Percentiles rank a stretch among this genome's conserved stretches.
Evolutionary conservation across 2,888 invertebrate genomes (phyloP).

Genomic region (Didymodactylos carnosus): DNA sequence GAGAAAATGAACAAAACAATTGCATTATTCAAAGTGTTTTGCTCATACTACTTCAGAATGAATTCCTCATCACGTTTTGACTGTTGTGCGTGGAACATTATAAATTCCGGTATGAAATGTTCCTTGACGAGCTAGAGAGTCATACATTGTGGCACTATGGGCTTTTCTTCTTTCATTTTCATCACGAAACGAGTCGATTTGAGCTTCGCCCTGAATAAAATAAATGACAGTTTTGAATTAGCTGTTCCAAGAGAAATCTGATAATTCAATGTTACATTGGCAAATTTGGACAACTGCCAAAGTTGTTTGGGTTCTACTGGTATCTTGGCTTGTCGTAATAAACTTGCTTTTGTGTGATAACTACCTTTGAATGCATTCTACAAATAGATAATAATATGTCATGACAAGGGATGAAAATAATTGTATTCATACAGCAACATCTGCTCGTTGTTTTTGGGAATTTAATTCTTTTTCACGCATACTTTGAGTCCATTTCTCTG

Average conservation of each 20-base stretch:
- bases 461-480: neutral
- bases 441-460: neutral
- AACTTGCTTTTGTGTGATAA: constrained; percentile 9
- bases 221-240: no score
- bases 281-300: constrained; percentile 11
- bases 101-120: neutral
- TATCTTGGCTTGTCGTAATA: constrained; percentile 7
- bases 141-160: neutral
- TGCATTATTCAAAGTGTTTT: no score
- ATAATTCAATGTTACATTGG: constrained; percentile 3
- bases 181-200: neutral
- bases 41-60: no score
- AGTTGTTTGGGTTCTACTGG: constrained; percentile 12
- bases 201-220: neutral
- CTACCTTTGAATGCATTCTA: constrained; percentile 2
- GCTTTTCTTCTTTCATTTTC: neutral
- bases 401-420: no score
- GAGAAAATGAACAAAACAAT: no score
- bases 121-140: neutral
- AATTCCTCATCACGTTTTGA: neutral
- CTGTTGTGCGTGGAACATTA: neutral
- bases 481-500: constrained; percentile 1
- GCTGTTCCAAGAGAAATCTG: constrained; percentile 1
- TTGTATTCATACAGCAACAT: neutral
- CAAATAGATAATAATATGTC: no score